Base-by-base conservation (phyloP, 2,797 vertebrate genomes). In the Protonibea diacanthus region DNA sequence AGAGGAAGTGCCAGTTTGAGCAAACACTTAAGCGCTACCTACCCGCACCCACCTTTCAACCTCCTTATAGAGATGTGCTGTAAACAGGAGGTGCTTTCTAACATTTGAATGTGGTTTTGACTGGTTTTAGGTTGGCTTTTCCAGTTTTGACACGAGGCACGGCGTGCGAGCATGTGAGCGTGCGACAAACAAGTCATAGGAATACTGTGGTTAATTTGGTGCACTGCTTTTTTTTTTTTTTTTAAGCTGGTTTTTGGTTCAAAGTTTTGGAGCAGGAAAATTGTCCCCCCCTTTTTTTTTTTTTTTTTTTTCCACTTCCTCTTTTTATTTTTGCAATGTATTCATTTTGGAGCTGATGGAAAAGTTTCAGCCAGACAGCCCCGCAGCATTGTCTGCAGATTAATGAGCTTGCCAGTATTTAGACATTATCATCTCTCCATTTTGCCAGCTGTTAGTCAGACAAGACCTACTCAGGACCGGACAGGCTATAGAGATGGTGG, bases 21-120 rank as follows among this genome's bases (percentile, higher is more conserved):
- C 15, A 57, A 4, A 23, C 33, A 42, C 66, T 4, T 4, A 55
- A 49, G 62, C 8, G 11, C 55, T 17, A 27, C 49, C 23, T 20
- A 70, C 79, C 40, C 73, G 20, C 33, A 38, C 59, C 45, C 11
- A n/a, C 57, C 1, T 13, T 20, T 8, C 69, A 29, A 58, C 67
- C 67, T 47, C 17, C 78, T 67, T 55, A 0, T 40, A 45, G 48
- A 82, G 40, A 76, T 21, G 1, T 12, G 40, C 25, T 64, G 61
- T 76, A 83, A 89, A 88, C 90, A 91, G 81, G 85, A 90, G 84
- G 71, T n/a, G 5, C 81, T 85, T 74, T 83, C 63, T 6, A 69
- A 81, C 65, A 57, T 86, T 47, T 66, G 12, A 66, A 61, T 20
- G 0, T 25, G 47, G 2, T 62, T 42, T 38, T 18, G 25, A 20